Evolutionary conservation across 2,888 invertebrate species (phyloP).

Genomic region (Exocentrus adspersus): DNA sequence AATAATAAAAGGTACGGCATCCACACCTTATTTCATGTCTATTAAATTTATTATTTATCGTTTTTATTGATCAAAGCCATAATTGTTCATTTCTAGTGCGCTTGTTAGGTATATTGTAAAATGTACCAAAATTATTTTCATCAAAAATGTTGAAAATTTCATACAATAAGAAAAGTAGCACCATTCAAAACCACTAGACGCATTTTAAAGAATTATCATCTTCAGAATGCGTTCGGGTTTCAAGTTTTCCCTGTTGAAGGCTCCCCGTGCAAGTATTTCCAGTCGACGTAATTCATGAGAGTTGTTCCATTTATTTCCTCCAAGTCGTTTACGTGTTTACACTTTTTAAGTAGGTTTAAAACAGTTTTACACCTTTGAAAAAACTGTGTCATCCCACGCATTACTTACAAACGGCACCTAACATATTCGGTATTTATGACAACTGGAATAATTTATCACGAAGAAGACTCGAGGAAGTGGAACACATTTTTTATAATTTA

Average conservation of each 20-base stretch:
- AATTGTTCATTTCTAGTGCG: no score
- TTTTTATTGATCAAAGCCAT: no score
- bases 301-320: constrained; percentile 17
- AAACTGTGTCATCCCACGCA: constrained; percentile 21
- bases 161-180: no score
- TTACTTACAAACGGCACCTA: constrained; percentile 29
- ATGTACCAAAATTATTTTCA: no score
- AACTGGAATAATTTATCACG: constrained; percentile 29
- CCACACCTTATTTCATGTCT: no score
- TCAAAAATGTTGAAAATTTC: no score
- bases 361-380: constrained; percentile 30
- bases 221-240: no score
- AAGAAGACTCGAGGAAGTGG: not conserved
- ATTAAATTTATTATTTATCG: no score
- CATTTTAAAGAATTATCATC: no score
- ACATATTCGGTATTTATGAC: constrained; percentile 34
- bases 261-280: constrained; percentile 4
- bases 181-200: no score
- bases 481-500: constrained; percentile 4
- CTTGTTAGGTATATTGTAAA: no score
- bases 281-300: constrained; percentile 16
- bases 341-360: constrained; percentile 36
- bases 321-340: constrained; percentile 26
- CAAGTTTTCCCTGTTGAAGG: not conserved
- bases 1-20: no score